Percentiles rank a stretch among this genome's conserved stretches.
Evolutionary conservation across 2,113 vertebrate species (phyloP).

Genomic region (Syngnathus scovelli): DNA sequence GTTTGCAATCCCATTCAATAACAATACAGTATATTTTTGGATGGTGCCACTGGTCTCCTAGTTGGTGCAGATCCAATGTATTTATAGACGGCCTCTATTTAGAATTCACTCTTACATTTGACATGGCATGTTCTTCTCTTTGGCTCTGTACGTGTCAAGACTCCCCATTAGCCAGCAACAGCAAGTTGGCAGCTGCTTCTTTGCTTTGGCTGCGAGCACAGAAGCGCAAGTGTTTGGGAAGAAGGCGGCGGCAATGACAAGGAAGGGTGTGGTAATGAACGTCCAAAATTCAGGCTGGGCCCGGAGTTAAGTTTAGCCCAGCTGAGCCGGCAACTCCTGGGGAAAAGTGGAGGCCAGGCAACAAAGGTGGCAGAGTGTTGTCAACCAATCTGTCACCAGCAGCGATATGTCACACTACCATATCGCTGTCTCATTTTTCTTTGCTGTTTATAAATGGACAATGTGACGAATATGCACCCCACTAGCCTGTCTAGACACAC

Average conservation of each 20-base stretch:
- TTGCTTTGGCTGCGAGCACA: slow-evolving; percentile 37
- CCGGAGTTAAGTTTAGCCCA: slow-evolving; percentile 65
- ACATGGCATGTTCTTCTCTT: slow-evolving; percentile 20
- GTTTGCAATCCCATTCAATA: slow-evolving; percentile 18
- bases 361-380: slow-evolving; percentile 37
- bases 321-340: slow-evolving; percentile 45
- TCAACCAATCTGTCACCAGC: slow-evolving; percentile 43
- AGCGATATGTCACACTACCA: slow-evolving; percentile 19
- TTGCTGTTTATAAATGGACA: slow-evolving; percentile 39
- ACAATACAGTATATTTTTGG: slow-evolving; percentile 45
- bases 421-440: slow-evolving; percentile 16
- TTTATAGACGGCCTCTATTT: slow-evolving; percentile 34
- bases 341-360: slow-evolving; percentile 33
- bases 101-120: slow-evolving; percentile 43
- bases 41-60: slow-evolving; percentile 26
- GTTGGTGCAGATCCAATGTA: slow-evolving; percentile 24
- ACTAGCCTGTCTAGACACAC: slow-evolving; percentile 43
- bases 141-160: slow-evolving; percentile 22
- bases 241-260: slow-evolving; percentile 44
- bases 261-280: slow-evolving; percentile 60
- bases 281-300: slow-evolving; percentile 49
- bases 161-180: slow-evolving; percentile 18
- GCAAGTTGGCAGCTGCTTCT: slow-evolving; percentile 30
- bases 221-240: slow-evolving; percentile 33
- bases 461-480: slow-evolving; percentile 34